A percentile compares a stretch with the other conserved stretches of the same genome.
Evolutionary conservation across 2,113 vertebrate genomes (phyloP).

Genomic region (Myotis lucifugus): DNA sequence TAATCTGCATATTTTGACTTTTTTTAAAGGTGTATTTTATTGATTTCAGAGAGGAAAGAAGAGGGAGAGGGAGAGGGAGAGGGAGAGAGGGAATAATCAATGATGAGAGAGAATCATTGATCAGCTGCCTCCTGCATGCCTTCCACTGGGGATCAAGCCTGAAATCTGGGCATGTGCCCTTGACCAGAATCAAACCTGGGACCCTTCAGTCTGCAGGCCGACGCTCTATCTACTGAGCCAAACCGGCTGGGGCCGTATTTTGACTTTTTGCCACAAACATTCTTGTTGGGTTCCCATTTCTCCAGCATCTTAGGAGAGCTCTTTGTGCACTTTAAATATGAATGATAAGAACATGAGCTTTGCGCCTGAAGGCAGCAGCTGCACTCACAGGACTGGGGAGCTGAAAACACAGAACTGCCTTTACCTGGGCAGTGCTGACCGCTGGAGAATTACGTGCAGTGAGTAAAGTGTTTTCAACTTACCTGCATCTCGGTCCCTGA

Average conservation of each 20-base stretch:
- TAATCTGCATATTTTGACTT: constrained; percentile 26
- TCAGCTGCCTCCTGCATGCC: no score
- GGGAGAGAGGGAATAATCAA: no score
- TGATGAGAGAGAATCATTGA: no score
- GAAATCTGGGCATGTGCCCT: no score
- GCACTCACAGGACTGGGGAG: neutral
- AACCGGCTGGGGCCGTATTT: neutral
- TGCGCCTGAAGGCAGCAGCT: neutral
- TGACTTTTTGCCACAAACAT: neutral
- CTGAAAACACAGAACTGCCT: neutral
- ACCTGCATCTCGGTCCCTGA: constrained; percentile 94
- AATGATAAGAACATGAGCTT: neutral
- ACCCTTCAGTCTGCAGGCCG: no score
- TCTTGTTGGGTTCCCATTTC: constrained; percentile 18
- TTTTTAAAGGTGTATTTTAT: neutral
- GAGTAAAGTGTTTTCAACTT: constrained; percentile 71
- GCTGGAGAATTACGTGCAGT: neutral
- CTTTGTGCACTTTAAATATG: neutral
- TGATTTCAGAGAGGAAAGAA: no score
- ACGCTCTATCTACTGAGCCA: no score
- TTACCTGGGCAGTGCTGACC: neutral
- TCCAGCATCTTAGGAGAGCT: constrained; percentile 1
- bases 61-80: no score
- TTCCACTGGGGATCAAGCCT: no score
- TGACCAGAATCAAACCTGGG: no score